phyloP scores from a whole-genome alignment of 1,140 invertebrate genomes.

The Trichogramma pretiosum region DNA sequence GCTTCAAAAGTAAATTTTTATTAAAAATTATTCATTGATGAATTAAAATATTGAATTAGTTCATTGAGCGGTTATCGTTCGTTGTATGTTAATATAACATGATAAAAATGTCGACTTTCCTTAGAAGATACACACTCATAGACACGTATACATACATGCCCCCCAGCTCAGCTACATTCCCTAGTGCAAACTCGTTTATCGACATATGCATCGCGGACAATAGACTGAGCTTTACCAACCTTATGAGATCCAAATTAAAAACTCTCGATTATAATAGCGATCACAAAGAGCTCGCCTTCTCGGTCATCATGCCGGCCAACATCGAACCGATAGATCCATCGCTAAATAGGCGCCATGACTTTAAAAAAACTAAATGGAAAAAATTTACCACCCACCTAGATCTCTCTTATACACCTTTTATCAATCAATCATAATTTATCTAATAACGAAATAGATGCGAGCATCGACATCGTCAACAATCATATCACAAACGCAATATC shows the following conservation, averaged over 20 bases:
- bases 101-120: too few relatives aligned
- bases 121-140: too few relatives aligned
- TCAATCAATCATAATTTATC: background rate
- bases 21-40: too few relatives aligned
- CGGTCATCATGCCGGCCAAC: background rate
- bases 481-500: background rate
- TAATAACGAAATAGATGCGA: background rate
- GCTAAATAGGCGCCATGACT: background rate
- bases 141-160: too few relatives aligned
- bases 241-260: background rate
- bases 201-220: background rate
- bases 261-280: slow-evolving; percentile 4
- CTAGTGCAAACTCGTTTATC: background rate
- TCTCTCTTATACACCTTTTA: background rate
- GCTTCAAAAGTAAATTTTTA: too few relatives aligned
- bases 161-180: too few relatives aligned
- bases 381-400: background rate
- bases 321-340: background rate
- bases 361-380: background rate
- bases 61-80: too few relatives aligned
- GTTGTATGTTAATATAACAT: too few relatives aligned
- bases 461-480: background rate
- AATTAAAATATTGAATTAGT: too few relatives aligned
- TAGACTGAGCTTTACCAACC: background rate
- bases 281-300: background rate